A percentile compares a stretch with the other conserved stretches of the same genome.
Conservation (phyloP, 1,140 invertebrate genomes). For the Drepana arcuata region DNA sequence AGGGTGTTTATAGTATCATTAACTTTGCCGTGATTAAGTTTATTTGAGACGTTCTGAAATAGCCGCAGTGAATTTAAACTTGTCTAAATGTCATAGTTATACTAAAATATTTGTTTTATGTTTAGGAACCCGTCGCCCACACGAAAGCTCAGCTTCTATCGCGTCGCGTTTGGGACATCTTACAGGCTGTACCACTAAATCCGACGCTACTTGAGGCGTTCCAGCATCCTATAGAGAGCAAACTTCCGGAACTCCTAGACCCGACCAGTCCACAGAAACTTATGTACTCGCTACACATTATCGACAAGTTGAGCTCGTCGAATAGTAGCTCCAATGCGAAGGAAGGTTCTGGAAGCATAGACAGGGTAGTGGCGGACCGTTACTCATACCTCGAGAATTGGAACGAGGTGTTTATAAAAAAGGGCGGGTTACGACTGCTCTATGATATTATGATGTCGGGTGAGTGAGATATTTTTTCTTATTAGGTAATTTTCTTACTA, state of each 20-base stretch:
- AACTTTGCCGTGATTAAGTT: too few relatives aligned
- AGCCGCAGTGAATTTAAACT: too few relatives aligned
- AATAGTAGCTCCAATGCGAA: slow-evolving; percentile 33
- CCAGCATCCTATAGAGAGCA: slow-evolving; percentile 78
- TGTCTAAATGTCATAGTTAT: too few relatives aligned
- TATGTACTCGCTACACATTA: slow-evolving; percentile 95
- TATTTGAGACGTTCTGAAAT: too few relatives aligned
- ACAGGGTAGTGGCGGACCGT: slow-evolving; percentile 62
- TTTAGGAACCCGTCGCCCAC: slow-evolving; percentile 83
- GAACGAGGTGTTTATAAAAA: slow-evolving; percentile 86
- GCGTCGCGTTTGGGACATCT: slow-evolving; percentile 92
- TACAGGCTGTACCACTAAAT: slow-evolving; percentile 92
- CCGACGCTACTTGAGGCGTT: slow-evolving; percentile 88
- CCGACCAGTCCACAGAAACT: slow-evolving; percentile 92
- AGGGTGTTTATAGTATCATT: too few relatives aligned
- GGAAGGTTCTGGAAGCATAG: slow-evolving; percentile 25
- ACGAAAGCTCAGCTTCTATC: slow-evolving; percentile 93
- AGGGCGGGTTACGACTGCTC: slow-evolving; percentile 88
- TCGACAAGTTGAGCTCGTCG: slow-evolving; percentile 76
- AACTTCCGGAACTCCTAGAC: slow-evolving; percentile 84
- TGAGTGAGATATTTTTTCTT: slow-evolving; percentile 36
- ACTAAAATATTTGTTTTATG: slow-evolving; percentile 18
- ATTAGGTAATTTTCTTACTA: slow-evolving; percentile 22
- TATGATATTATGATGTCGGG: slow-evolving; percentile 95
- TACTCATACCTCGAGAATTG: slow-evolving; percentile 72